These are phyloP conservation scores for Elaphurus davidianus DNA, from an alignment of 2,113 vertebrate genomes.

Conservation along the genomic window DNA sequence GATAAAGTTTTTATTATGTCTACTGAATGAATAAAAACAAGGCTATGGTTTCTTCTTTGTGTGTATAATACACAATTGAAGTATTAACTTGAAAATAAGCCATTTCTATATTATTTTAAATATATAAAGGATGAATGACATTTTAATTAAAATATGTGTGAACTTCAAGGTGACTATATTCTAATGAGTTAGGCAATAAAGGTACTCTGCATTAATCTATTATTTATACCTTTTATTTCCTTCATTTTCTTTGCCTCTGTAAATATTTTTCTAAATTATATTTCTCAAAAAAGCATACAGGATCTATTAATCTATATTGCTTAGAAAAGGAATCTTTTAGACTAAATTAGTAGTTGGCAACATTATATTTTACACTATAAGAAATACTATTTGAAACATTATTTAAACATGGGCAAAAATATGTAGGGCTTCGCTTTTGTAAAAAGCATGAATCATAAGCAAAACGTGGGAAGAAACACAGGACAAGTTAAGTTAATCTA, in stretches of 20 bases:
- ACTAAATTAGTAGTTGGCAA: not conserved
- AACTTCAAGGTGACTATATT: not conserved
- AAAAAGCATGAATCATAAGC: not conserved
- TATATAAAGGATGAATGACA: not conserved
- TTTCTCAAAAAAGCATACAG: not conserved
- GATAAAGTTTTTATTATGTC: not conserved
- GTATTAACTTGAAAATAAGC: not conserved
- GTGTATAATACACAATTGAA: not conserved
- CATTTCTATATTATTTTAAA: not conserved
- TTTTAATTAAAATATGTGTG: not conserved
- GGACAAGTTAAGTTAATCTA: not conserved
- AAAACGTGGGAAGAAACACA: not conserved
- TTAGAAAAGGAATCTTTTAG: not conserved
- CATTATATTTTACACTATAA: not conserved
- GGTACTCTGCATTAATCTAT: not conserved
- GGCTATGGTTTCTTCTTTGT: not conserved
- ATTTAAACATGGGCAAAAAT: not conserved
- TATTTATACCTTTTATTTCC: not conserved
- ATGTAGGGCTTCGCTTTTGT: not conserved
- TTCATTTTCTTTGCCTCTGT: not conserved
- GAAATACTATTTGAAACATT: not conserved
- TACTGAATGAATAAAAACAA: not conserved
- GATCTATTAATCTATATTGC: not conserved
- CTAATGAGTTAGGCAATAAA: not conserved
- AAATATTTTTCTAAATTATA: constrained; percentile 12